Base-by-base conservation (phyloP, 2,797 vertebrate genomes). In the Clarias laeviceps region DNA sequence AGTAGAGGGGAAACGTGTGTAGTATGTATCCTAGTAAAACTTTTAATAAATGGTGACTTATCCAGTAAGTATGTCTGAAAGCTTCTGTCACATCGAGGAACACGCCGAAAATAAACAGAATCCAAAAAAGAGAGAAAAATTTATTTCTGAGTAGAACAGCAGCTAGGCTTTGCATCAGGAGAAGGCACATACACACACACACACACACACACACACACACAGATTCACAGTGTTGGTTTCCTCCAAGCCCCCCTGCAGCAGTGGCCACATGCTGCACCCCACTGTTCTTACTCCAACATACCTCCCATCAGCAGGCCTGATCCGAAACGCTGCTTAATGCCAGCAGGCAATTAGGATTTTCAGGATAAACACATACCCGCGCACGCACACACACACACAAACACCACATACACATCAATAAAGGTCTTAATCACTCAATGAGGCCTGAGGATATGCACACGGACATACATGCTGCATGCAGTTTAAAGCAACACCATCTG, bases 231-330 rank as follows among this genome's bases (percentile, higher is more conserved):
- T 40, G 57, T 54, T 27, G 37, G 74, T 81, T 84, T 78, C 76
- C 80, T 85, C 61, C 9, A 61, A 83, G 83, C 83, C 66, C 56
- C 82, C 80, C 87, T 76, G 80, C 54, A 88, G 87, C 85, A 80
- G 34, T 74, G 81, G 70, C 64, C 81, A 87, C 85, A 89, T 85
- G 82, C 87, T 74, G 84, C n/a, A 85, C 32, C 6, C 57, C 9
- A 15, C 65, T 82, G 80, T 66, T 69, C 29, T 34, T 15, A 57
- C 32, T 59, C 65, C 54, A 70, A 79, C 32, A 45, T 34, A 14
- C 11, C 76, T 37, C 32, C 64, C 80, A 76, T 78, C 85, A 82
- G 27, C 62, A 81, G 40, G 34, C 27, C 54, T 74, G 37, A 83
- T 87, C 59, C 72, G 32, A 73, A 70, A 82, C 27, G 61, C 70